These are phyloP conservation scores for Arctia plantaginis DNA, from an alignment of 2,888 invertebrate species.

Conservation along the genomic window DNA sequence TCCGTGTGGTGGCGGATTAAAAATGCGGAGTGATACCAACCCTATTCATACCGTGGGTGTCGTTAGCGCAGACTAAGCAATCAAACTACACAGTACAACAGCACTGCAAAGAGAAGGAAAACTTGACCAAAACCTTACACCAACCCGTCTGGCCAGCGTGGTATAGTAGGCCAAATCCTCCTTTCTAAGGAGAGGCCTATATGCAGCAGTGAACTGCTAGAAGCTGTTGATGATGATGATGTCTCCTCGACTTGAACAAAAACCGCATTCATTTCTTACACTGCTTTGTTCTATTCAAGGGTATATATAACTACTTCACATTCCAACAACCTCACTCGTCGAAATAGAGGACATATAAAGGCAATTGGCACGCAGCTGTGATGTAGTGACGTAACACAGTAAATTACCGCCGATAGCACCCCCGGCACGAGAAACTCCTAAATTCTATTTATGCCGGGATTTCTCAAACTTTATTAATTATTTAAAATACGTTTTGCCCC, in stretches of 20 bases:
- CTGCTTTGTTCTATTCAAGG: background rate
- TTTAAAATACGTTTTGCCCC: background rate
- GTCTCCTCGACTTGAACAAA: background rate
- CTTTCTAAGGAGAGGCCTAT: too few species aligned
- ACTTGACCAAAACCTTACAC: too few species aligned
- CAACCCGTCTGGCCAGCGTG: too few species aligned
- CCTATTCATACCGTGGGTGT: too few species aligned
- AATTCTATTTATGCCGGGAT: slow-evolving; percentile 33
- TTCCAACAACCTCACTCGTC: background rate
- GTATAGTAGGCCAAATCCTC: too few species aligned
- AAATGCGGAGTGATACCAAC: too few species aligned
- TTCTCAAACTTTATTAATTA: slow-evolving; percentile 33
- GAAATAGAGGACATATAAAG: slow-evolving; percentile 16
- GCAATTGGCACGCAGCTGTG: slow-evolving; percentile 30
- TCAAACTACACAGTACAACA: too few species aligned
- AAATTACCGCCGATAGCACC: slow-evolving; percentile 32
- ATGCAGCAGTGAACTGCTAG: too few species aligned
- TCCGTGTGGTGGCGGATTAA: too few species aligned
- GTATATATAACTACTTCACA: background rate
- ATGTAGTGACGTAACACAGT: slow-evolving; percentile 32
- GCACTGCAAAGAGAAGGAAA: too few species aligned
- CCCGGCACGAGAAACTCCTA: slow-evolving; percentile 23
- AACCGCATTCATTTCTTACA: background rate
- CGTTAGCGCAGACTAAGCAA: too few species aligned
- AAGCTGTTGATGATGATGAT: too few species aligned